Percentiles rank a stretch among this genome's conserved stretches.
Conservation (phyloP, 2,888 invertebrate species). For the Dryobota labecula region DNA sequence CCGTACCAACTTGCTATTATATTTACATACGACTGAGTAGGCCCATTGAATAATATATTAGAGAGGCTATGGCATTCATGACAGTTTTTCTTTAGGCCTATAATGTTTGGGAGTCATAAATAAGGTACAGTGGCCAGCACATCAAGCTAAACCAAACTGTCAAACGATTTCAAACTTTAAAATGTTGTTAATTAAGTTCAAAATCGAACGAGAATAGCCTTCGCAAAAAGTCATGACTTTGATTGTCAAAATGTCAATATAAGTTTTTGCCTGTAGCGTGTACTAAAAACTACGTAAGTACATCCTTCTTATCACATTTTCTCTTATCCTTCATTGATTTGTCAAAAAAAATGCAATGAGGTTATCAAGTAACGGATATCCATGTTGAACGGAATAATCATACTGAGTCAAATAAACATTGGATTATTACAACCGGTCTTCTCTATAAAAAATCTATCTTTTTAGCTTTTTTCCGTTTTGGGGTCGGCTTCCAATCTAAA, state of each 20-base stretch:
- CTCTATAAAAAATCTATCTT: too few species aligned
- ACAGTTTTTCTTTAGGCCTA: constrained; percentile 24
- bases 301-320: not conserved
- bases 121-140: too few species aligned
- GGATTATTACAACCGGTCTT: not conserved
- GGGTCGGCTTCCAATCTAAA: too few species aligned
- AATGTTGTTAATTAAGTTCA: too few species aligned
- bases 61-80: constrained; percentile 38
- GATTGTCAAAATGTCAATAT: not conserved
- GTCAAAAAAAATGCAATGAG: constrained; percentile 7
- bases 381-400: not conserved
- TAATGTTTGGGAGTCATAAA: constrained; percentile 15
- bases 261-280: not conserved
- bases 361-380: constrained; percentile 18
- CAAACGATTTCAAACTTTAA: too few species aligned
- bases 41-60: constrained; percentile 51
- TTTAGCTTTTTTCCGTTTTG: too few species aligned
- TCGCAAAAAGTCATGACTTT: too few species aligned
- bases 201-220: too few species aligned
- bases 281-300: not conserved
- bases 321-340: not conserved
- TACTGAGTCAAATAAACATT: not conserved
- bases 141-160: too few species aligned
- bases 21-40: constrained; percentile 45
- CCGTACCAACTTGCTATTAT: constrained; percentile 29